Evolutionary conservation across 1,140 invertebrate genomes (phyloP).

Genomic region (Drosophila virilis): DNA sequence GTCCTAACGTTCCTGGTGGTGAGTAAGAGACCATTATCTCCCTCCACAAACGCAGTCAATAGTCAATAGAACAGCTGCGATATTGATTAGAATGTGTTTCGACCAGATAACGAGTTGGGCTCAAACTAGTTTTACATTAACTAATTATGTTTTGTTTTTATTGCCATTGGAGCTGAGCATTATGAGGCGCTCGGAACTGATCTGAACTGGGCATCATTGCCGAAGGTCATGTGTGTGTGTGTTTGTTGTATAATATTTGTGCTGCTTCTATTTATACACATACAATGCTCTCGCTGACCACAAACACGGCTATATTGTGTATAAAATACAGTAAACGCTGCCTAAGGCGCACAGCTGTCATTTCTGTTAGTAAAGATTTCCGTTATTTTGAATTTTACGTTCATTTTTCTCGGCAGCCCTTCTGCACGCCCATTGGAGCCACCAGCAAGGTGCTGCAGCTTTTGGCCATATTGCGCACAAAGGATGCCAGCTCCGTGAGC

Average conservation of each 20-base stretch:
- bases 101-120: slow-evolving; percentile 42
- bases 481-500: slow-evolving; percentile 88
- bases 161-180: neutral
- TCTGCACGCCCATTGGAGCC: slow-evolving; percentile 89
- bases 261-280: slow-evolving; percentile 57
- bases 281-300: slow-evolving; percentile 19
- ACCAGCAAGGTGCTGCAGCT: slow-evolving; percentile 89
- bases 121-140: slow-evolving; percentile 49
- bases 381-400: no score
- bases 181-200: slow-evolving; percentile 7
- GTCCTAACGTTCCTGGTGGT: slow-evolving; percentile 87
- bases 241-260: slow-evolving; percentile 72
- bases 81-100: slow-evolving; percentile 45
- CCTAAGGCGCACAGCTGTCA: neutral
- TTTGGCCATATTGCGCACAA: slow-evolving; percentile 87
- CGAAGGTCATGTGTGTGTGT: slow-evolving; percentile 56
- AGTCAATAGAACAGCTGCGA: neutral
- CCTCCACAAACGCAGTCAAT: neutral
- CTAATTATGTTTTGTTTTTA: slow-evolving; percentile 44
- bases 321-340: slow-evolving; percentile 15
- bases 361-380: neutral
- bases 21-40: slow-evolving; percentile 79
- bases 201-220: slow-evolving; percentile 42
- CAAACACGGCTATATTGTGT: neutral
- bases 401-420: slow-evolving; percentile 85